phyloP scores from a whole-genome alignment of 1,140 invertebrate genomes.

The Sinonovacula constricta region DNA sequence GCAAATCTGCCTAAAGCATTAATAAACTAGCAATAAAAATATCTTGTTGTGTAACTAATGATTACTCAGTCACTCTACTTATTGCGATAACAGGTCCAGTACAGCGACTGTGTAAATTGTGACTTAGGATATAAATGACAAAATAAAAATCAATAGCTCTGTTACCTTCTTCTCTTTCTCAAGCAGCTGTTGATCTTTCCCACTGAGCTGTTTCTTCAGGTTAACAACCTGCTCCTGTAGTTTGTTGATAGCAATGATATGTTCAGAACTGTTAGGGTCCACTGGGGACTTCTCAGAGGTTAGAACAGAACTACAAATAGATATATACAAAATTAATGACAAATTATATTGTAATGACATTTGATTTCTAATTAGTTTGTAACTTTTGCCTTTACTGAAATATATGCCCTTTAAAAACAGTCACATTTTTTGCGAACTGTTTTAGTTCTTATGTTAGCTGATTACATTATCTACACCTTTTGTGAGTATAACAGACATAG shows the following conservation, averaged over 20 bases:
- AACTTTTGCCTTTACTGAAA: neutral
- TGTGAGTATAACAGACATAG: too few species aligned
- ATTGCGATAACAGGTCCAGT: too few species aligned
- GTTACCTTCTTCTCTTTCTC: slow-evolving; percentile 95
- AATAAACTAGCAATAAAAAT: too few species aligned
- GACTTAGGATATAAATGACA: too few species aligned
- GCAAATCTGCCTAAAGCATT: too few species aligned
- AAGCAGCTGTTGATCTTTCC: slow-evolving; percentile 92
- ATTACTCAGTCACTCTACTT: too few species aligned
- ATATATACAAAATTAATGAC: neutral
- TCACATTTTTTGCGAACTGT: too few species aligned
- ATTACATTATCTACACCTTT: too few species aligned
- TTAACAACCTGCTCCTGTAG: slow-evolving; percentile 95
- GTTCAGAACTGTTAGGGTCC: slow-evolving; percentile 94
- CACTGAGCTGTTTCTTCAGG: slow-evolving; percentile 90
- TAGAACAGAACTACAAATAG: slow-evolving; percentile 29
- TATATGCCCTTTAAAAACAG: neutral
- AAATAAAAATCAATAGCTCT: too few species aligned
- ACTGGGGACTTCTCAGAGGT: slow-evolving; percentile 49
- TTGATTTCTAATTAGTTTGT: neutral
- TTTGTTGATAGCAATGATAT: slow-evolving; percentile 95
- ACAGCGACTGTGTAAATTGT: too few species aligned
- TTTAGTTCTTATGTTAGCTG: too few species aligned
- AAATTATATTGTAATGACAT: neutral
- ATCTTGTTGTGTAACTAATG: too few species aligned